Conservation (phyloP, 2,113 vertebrate genomes). For the Telmatochromis sp. region DNA sequence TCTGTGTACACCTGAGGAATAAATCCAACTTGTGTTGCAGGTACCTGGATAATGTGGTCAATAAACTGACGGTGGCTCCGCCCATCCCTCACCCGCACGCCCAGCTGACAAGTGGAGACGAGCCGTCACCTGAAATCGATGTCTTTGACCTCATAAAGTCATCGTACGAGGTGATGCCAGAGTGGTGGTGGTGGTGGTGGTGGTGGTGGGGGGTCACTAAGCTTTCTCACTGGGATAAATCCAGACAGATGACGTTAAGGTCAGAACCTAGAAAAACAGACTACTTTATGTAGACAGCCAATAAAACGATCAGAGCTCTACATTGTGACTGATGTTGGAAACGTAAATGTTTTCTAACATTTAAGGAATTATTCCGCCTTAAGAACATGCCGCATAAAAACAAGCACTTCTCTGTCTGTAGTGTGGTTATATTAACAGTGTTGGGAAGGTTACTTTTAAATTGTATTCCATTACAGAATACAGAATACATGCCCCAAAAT, state of each 20-base stretch:
- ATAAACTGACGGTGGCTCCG: constrained; percentile 82
- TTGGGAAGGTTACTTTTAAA: too few species aligned
- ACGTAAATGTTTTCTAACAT: neutral
- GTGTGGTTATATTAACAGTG: neutral
- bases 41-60: constrained; percentile 93
- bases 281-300: neutral
- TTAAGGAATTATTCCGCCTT: neutral
- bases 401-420: neutral
- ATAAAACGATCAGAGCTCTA: neutral
- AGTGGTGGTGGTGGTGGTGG: neutral
- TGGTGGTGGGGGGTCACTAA: neutral
- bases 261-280: neutral
- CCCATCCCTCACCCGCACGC: constrained; percentile 90
- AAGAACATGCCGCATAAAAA: neutral
- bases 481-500: too few species aligned
- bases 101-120: constrained; percentile 83
- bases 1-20: neutral
- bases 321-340: neutral
- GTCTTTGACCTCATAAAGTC: constrained; percentile 89
- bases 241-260: neutral
- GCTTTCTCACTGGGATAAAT: neutral
- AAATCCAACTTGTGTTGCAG: constrained; percentile 49
- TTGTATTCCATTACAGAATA: too few species aligned
- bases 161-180: constrained; percentile 92
- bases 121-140: constrained; percentile 82